These are phyloP conservation scores for Schizopygopsis pylzovi DNA, from an alignment of 2,797 vertebrate genomes.

Conservation along the genomic window DNA sequence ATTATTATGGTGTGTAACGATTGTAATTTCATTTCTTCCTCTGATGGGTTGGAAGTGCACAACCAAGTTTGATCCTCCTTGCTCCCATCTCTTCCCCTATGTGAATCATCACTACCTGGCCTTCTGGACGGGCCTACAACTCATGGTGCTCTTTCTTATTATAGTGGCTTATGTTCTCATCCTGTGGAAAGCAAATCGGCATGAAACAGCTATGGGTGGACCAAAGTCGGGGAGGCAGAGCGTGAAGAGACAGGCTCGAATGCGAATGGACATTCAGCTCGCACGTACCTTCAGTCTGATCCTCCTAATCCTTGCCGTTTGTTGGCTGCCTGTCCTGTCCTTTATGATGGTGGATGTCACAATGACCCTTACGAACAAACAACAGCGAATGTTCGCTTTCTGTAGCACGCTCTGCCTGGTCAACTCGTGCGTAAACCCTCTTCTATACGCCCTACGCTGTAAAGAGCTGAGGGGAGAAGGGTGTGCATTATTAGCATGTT, in stretches of 20 bases:
- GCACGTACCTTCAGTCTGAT: constrained; percentile 89
- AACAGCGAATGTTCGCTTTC: constrained; percentile 88
- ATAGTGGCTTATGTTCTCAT: constrained; percentile 82
- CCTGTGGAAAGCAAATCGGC: constrained; percentile 87
- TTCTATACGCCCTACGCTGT: constrained; percentile 89
- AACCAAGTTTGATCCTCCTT: constrained; percentile 68
- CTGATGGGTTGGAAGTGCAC: constrained; percentile 91
- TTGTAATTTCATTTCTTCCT: constrained; percentile 83
- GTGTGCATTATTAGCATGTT: constrained; percentile 57
- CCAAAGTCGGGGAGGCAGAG: constrained; percentile 57
- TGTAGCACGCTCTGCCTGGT: constrained; percentile 91
- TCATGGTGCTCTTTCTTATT: constrained; percentile 83
- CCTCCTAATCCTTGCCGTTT: constrained; percentile 82
- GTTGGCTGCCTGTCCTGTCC: constrained; percentile 87
- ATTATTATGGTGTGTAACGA: constrained; percentile 80
- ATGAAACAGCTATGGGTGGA: constrained; percentile 80
- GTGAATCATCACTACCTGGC: constrained; percentile 81
- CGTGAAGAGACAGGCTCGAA: constrained; percentile 71
- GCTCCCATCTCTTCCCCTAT: constrained; percentile 88
- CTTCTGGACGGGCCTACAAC: constrained; percentile 81
- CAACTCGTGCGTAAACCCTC: constrained; percentile 89
- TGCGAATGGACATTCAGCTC: constrained; percentile 89
- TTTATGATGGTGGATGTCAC: constrained; percentile 86
- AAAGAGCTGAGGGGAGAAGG: constrained; percentile 82
- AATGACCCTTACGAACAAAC: constrained; percentile 60